Percentiles rank a stretch among this genome's conserved stretches.
phyloP scores from a whole-genome alignment of 2,888 invertebrate genomes.

The Coleophora flavipennella region DNA sequence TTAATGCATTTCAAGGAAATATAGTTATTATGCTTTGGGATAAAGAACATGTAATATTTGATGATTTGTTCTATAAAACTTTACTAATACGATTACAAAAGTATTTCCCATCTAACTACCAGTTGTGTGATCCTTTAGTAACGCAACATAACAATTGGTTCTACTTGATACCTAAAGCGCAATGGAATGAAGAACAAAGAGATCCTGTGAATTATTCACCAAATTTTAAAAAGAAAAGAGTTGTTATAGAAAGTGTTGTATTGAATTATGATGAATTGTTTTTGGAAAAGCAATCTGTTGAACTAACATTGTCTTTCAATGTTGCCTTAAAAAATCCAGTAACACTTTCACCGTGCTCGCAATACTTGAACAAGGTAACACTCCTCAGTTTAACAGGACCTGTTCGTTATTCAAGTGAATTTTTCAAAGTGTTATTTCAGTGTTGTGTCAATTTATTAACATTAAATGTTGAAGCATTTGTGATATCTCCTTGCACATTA shows the following conservation, averaged over 20 bases:
- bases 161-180: conserved; percentile 19
- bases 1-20: conserved; percentile 20
- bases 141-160: conserved; percentile 30
- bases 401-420: conserved; percentile 32
- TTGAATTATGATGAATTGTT: conserved; percentile 43
- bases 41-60: conserved; percentile 33
- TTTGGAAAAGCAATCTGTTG: conserved; percentile 22
- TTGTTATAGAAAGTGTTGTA: conserved; percentile 18
- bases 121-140: conserved; percentile 5
- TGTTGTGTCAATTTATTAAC: conserved; percentile 40
- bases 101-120: conserved; percentile 31
- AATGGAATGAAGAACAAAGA: conserved; percentile 8
- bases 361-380: conserved; percentile 46
- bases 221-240: conserved; percentile 27
- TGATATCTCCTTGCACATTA: conserved; percentile 23
- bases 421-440: conserved; percentile 45
- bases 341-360: conserved; percentile 23
- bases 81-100: conserved; percentile 27
- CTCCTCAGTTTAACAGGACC: conserved; percentile 41
- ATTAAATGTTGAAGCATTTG: conserved; percentile 31
- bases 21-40: conserved; percentile 40
- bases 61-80: conserved; percentile 36
- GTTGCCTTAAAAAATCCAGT: conserved; percentile 20
- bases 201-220: conserved; percentile 7
- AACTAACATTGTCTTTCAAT: too few species aligned